Conservation (phyloP, 2,797 vertebrate genomes). For the Rhadinocentrus ornatus region DNA sequence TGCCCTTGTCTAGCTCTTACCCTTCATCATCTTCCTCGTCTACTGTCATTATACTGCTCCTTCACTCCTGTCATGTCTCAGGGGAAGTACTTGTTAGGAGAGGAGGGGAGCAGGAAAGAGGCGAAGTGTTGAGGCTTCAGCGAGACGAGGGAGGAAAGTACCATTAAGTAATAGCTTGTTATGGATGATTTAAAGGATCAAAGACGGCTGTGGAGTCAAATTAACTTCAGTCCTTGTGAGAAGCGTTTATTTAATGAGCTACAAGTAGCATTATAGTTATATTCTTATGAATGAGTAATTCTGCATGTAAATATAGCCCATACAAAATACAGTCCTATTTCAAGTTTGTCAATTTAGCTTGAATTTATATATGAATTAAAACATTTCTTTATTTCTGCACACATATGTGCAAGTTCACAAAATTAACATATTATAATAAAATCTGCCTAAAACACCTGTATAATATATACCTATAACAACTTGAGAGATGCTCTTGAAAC, state of each 20-base stretch:
- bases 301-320: background rate
- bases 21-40: constrained; percentile 38
- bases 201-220: constrained; percentile 7
- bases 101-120: constrained; percentile 30
- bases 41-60: constrained; percentile 39
- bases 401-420: background rate
- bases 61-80: constrained; percentile 22
- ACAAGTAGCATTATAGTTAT: background rate
- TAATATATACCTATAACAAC: background rate
- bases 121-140: constrained; percentile 42
- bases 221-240: background rate
- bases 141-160: constrained; percentile 20
- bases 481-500: background rate
- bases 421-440: background rate
- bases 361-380: background rate
- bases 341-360: background rate
- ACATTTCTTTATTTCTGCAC: background rate
- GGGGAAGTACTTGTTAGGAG: constrained; percentile 45
- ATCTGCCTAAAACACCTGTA: background rate
- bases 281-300: background rate
- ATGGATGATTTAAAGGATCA: constrained; percentile 16
- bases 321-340: background rate
- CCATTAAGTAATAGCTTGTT: constrained; percentile 21
- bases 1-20: constrained; percentile 10
- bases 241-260: background rate